Base-by-base conservation (phyloP, 2,888 invertebrate genomes). In the Amitus sp. region DNA sequence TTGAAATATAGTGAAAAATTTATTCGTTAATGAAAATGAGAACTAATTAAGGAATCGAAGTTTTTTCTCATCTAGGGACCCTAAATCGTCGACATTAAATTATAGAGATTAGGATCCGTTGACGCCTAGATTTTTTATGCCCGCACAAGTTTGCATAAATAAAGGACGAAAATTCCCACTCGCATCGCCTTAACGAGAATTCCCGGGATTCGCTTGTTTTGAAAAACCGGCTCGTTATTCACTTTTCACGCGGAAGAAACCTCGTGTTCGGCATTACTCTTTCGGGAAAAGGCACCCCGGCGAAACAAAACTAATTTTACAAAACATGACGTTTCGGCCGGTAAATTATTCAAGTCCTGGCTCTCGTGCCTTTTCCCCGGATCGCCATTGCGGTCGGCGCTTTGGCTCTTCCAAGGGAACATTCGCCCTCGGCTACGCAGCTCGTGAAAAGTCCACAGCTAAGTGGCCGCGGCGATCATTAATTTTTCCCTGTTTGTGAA, bases 251-350 rank as follows among this genome's bases (percentile, higher is more conserved):
- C 20, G 7, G 30, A 2, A 18, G 19, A 42, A 50, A 30, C 43
- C 28, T 40, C 19, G 6, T 17, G 18, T 50, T 50, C 39, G 18
- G 39, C 18, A 18, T 17, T 15, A 39, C 30, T 50, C 27, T 23
- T 28, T 10, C 42, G 12, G 9, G 19, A 10, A 46, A 48, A 40
- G 47, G 47, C 34, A 46, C 19, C 34, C 28, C 47, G 40, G 23
- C 28, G 12, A 47, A 52, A 73, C 73, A 71, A 73, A 73, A 74
- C 71, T 73, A 72, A 75, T 75, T 75, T 75, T 69, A 70, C 72
- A 71, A 74, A 74, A 73, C 71, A 68, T 55, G 65, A 68, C 68
- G 67, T 70, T 74, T 73, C 66, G 61, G 56, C 59, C 64, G 57
- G 67, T 72, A 65, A 75, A 75, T 75, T 75, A 75, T 72, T 67